Percentiles rank a stretch among this genome's conserved stretches.
Conservation (phyloP, 2,797 vertebrate species). For the Acanthis flammea region DNA sequence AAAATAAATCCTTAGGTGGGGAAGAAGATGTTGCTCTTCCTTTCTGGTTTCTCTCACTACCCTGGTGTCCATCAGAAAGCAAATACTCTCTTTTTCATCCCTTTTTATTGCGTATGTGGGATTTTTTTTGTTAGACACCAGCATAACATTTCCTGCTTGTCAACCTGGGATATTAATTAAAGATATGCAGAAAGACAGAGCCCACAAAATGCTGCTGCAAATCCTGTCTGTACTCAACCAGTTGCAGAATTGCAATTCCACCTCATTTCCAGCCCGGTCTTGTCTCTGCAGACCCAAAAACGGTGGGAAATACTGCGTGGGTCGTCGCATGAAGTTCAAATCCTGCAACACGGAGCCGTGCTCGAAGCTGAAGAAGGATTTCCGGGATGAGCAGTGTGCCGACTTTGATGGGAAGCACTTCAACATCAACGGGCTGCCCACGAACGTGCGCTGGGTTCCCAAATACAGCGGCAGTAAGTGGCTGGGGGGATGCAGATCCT, state of each 20-base stretch:
- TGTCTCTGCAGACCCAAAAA: slow-evolving; percentile 85
- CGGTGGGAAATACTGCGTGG: slow-evolving; percentile 93
- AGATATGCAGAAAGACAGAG: neutral
- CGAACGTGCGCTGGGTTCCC: slow-evolving; percentile 95
- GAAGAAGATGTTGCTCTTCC: neutral
- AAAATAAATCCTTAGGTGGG: neutral
- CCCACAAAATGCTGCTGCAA: neutral
- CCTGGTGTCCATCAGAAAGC: neutral
- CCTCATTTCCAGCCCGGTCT: neutral
- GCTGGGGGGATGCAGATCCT: rapidly evolving
- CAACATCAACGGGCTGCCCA: slow-evolving; percentile 97
- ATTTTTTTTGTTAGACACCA: neutral
- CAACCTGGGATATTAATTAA: neutral
- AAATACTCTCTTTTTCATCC: neutral
- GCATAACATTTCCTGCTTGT: neutral
- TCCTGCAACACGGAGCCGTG: slow-evolving; percentile 96
- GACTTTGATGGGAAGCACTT: slow-evolving; percentile 94
- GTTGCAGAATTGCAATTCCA: neutral
- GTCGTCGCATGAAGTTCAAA: slow-evolving; percentile 97
- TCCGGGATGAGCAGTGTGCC: slow-evolving; percentile 94
- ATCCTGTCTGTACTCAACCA: neutral
- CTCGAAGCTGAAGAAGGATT: slow-evolving; percentile 90
- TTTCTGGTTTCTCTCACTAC: neutral
- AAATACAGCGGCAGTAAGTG: slow-evolving; percentile 98
- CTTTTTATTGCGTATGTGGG: rapidly evolving